phyloP scores from a whole-genome alignment of 2,113 vertebrate genomes.

The Strix aluco region DNA sequence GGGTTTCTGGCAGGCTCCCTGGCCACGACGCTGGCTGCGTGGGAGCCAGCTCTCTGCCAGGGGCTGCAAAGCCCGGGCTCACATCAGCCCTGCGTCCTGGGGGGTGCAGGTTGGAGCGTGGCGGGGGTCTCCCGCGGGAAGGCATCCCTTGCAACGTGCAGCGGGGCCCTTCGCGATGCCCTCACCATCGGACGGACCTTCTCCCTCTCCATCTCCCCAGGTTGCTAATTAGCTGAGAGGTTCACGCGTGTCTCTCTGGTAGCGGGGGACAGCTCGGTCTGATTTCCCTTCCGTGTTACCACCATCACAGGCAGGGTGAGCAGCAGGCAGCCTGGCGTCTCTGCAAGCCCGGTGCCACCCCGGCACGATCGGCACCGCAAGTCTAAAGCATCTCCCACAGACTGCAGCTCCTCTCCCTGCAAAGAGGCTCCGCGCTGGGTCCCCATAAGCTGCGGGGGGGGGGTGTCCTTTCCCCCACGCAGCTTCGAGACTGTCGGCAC shows the following conservation, averaged over 20 bases:
- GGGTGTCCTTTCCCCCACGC: not conserved
- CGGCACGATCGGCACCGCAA: fast-evolving
- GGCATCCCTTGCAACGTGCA: no score
- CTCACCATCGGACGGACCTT: not conserved
- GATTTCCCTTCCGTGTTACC: not conserved
- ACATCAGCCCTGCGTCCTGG: not conserved
- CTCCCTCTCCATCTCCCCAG: not conserved
- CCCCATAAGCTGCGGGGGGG: fast-evolving
- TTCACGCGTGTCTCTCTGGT: not conserved
- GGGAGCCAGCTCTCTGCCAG: not conserved
- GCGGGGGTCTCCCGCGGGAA: fast-evolving
- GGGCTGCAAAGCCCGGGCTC: not conserved
- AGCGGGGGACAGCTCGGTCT: not conserved
- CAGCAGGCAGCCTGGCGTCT: not conserved
- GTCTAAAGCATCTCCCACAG: not conserved
- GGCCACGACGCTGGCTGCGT: fast-evolving
- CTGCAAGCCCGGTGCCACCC: not conserved
- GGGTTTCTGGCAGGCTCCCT: not conserved
- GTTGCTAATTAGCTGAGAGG: not conserved
- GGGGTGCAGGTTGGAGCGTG: not conserved
- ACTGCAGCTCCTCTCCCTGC: not conserved
- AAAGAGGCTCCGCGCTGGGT: fast-evolving
- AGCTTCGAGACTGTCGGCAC: not conserved
- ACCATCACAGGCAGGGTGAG: not conserved
- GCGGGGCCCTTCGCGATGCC: not conserved